Base-by-base conservation (phyloP, 2,797 vertebrate species). In the Propithecus perrieri region DNA sequence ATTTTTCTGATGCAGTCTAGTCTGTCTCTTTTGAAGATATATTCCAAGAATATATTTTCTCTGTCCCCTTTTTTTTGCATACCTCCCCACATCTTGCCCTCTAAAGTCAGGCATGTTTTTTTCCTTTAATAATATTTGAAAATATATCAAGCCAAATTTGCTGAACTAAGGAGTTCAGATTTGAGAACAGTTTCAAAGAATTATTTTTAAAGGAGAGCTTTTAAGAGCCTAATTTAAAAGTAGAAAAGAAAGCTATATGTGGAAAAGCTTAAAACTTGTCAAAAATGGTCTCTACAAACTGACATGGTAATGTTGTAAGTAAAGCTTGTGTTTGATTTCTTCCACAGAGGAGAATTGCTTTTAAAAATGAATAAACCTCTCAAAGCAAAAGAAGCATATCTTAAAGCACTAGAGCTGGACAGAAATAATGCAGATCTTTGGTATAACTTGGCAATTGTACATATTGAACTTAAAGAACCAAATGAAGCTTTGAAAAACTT, bases 381-480 rank as follows among this genome's bases (percentile, higher is more conserved):
- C 5, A 99, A 99, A 98, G 99, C 99, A 17, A 99, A 99, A 46
- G 99, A 99, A 67, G 99, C 99, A 59, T 99, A 99, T 97, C 98
- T 99, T 63, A 98, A 99, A 93, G 99, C 99, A 11, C 72, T 99
- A 84, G 99, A 99, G 86, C 98, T 99, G 61, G 99, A 99, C 98
- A 99, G 98, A 96, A 99, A 98, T 97, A 99, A 99, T 85, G 99
- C 99, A 46, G 99, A 99, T 97, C 99, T 99, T 93, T 99, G 99
- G 99, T 99, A 99, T 98, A 99, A 99, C 98, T 98, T 99, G 98
- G 99, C 99, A 35, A 99, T 99, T 80, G 99, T 99, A 97, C 99
- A 99, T 97, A 99, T 99, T 75, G 99, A 99, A 98, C 99, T 99
- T 99, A 99, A 99, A 98, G 99, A 99, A 97, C 99, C 99, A 4